These are phyloP conservation scores for Philereme transversata DNA, from an alignment of 2,888 invertebrate species.

Conservation along the genomic window DNA sequence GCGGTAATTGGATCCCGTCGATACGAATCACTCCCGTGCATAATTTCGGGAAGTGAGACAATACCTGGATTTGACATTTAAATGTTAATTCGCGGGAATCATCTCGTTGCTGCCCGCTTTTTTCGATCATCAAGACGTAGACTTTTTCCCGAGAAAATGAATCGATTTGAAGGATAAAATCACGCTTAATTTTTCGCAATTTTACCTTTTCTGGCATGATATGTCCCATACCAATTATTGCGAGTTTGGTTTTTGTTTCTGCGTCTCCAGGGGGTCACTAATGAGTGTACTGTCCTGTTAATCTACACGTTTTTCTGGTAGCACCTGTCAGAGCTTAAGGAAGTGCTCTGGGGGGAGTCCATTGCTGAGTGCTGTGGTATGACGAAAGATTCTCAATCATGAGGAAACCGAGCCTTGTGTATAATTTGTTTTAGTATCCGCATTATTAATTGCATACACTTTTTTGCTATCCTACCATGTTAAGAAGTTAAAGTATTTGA, in stretches of 20 bases:
- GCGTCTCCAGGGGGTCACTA: constrained; percentile 32
- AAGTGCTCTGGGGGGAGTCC: constrained; percentile 23
- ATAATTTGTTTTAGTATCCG: not conserved
- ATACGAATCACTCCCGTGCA: constrained; percentile 25
- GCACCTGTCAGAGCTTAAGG: constrained; percentile 24
- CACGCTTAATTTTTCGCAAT: constrained; percentile 15
- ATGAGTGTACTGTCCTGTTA: constrained; percentile 28
- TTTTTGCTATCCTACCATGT: too few species aligned
- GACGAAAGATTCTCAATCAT: constrained; percentile 24
- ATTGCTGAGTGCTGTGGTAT: constrained; percentile 11
- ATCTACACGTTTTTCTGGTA: constrained; percentile 33
- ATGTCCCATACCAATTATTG: constrained; percentile 30
- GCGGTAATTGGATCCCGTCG: constrained; percentile 32
- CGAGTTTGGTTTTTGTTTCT: constrained; percentile 17
- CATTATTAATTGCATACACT: not conserved
- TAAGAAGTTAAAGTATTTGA: too few species aligned
- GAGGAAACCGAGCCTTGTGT: constrained; percentile 21
- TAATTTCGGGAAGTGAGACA: constrained; percentile 34
- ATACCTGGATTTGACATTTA: constrained; percentile 31
- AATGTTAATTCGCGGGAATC: constrained; percentile 29
- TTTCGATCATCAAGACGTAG: constrained; percentile 6
- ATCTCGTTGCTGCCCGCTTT: constrained; percentile 6
- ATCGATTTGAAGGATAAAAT: constrained; percentile 9
- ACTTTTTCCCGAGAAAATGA: constrained; percentile 1
- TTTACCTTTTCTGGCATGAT: constrained; percentile 16